Conservation (phyloP, 2,888 invertebrate species). For the Acanthococcus lagerstroemiae region DNA sequence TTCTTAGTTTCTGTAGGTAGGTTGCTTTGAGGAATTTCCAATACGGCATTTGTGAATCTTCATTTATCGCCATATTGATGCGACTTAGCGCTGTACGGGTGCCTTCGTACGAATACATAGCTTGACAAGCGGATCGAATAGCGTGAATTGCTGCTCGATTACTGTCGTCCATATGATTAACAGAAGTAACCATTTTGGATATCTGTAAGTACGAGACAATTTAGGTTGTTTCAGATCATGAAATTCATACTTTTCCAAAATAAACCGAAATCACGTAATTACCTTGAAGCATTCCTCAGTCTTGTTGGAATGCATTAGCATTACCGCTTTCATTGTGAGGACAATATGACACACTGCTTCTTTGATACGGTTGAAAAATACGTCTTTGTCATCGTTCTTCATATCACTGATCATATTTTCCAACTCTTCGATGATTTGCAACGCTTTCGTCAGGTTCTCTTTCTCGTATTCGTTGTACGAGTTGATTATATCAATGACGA, state of each 20-base stretch:
- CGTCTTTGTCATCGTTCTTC: not conserved
- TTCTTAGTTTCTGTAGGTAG: not conserved
- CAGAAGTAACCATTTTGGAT: not conserved
- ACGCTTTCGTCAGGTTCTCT: not conserved
- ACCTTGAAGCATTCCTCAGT: not conserved
- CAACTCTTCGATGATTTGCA: not conserved
- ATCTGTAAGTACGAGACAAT: too few relatives aligned
- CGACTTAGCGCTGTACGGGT: not conserved
- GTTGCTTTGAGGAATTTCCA: slow-evolving; percentile 1
- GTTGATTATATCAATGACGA: not conserved
- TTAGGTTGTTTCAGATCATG: too few relatives aligned
- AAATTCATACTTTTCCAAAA: too few relatives aligned
- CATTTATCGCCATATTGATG: not conserved
- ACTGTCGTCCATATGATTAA: not conserved
- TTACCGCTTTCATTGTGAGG: not conserved
- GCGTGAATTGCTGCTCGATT: not conserved
- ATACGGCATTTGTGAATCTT: not conserved
- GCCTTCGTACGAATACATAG: not conserved
- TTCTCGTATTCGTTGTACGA: not conserved
- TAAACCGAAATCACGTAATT: not conserved
- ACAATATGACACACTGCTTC: not conserved
- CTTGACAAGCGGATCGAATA: not conserved
- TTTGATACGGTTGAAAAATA: not conserved
- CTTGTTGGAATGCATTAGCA: not conserved
- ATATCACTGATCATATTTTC: not conserved